Base-by-base conservation (phyloP, 2,797 vertebrate genomes). In the Hephaestus fuliginosus region DNA sequence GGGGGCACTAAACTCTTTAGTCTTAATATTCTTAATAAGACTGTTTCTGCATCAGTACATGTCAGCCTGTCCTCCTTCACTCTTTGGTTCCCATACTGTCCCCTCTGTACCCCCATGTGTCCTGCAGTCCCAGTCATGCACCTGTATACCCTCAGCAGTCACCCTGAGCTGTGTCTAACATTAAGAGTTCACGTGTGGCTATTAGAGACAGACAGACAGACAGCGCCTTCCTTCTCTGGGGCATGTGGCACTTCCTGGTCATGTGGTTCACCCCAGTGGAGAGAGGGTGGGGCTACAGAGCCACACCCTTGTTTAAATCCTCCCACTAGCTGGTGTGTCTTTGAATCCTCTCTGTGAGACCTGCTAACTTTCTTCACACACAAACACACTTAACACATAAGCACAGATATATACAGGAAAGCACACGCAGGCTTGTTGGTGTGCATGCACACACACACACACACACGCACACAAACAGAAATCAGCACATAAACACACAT, bases 171-270 rank as follows among this genome's bases (percentile, higher is more conserved):
- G 70, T 52, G 67, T 43, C 22, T 41, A 63, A 48, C 6, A 55
- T 77, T 22, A 56, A 25, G 41, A 44, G 43, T 75, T 60, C 28
- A 77, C 22, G n/a, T 65, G 20, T 52, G 75, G 46, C 83, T 65
- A 39, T 56, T 48, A 81, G 55, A 88, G 74, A 79, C 61, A 69
- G 79, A 78, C 70, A 77, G 58, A 75, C 74, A 70, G 56, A 84
- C 72, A 71, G 74, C 70, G 62, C 25, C 43, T 60, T 76, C 60
- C 71, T 78, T 56, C 49, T 82, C 76, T 61, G 3, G 67, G 11
- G 15, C 46, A 56, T 74, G 25, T 85, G 64, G 74, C 71, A 82
- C n/a, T 53, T 86, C 80, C 78, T 86, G 80, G 72, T 89, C 77
- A 74, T 66, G 74, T 87, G 66, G 60, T 75, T 82, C 39, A 67